phyloP scores from a whole-genome alignment of 2,797 vertebrate species.

The Lateolabrax maculatus region DNA sequence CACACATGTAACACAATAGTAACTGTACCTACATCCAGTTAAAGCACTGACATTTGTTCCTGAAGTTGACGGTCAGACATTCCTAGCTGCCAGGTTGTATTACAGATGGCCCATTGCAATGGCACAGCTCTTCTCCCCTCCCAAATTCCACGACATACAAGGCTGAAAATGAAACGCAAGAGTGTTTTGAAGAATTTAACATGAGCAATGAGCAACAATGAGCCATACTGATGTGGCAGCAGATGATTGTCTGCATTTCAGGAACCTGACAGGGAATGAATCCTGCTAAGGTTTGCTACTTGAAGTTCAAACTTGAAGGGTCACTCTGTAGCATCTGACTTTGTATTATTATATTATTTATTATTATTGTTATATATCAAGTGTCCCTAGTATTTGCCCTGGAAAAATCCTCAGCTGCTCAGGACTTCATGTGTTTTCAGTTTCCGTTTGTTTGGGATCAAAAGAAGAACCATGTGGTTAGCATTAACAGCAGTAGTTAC shows the following conservation, averaged over 20 bases:
- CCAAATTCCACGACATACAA: background rate
- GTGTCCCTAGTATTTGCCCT: background rate
- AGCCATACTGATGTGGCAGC: conserved; percentile 5
- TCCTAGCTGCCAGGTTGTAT: background rate
- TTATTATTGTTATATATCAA: background rate
- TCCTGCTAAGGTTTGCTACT: background rate
- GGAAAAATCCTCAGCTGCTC: background rate
- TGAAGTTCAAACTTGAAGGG: conserved; percentile 5
- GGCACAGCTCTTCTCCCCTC: background rate
- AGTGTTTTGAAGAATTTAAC: background rate
- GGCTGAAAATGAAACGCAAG: background rate
- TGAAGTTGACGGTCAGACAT: background rate
- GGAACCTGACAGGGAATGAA: background rate
- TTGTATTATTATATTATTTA: no score
- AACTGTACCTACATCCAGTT: background rate
- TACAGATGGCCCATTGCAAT: background rate
- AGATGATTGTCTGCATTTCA: conserved; percentile 7
- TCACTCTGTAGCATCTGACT: background rate
- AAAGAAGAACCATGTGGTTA: background rate
- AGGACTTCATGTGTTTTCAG: background rate
- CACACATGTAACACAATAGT: background rate
- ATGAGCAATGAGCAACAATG: no score
- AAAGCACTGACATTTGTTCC: conserved; percentile 16
- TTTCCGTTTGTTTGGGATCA: background rate
- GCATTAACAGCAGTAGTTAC: background rate